Percentiles rank a stretch among this genome's conserved stretches.
phyloP scores from a whole-genome alignment of 2,797 vertebrate genomes.

The Macropodus opercularis region DNA sequence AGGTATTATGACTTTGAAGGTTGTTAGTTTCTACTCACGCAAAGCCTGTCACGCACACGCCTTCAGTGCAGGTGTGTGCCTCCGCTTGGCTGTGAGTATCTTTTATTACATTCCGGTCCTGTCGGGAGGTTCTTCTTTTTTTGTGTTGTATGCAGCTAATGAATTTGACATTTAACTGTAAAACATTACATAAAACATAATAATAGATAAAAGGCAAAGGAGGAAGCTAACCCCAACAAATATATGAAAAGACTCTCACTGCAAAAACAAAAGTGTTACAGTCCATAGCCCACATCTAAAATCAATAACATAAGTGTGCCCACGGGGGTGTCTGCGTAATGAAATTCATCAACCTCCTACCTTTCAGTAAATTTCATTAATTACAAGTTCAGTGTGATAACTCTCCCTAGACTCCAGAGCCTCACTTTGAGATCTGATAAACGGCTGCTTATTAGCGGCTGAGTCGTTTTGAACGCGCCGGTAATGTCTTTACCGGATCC shows the following conservation, averaged over 20 bases:
- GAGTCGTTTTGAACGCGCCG: background rate
- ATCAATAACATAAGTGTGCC: background rate
- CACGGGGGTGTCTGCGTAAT: too few species aligned
- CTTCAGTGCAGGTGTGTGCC: conserved; percentile 65
- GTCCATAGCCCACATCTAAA: too few species aligned
- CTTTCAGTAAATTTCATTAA: too few species aligned
- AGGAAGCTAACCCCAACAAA: background rate
- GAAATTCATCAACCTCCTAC: too few species aligned
- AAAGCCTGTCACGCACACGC: conserved; percentile 67
- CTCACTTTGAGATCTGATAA: too few species aligned
- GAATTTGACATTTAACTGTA: conserved; percentile 7
- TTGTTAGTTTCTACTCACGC: conserved; percentile 69
- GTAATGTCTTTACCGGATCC: background rate
- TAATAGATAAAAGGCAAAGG: background rate
- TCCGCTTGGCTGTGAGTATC: conserved; percentile 14
- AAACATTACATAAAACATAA: background rate
- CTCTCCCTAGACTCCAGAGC: too few species aligned
- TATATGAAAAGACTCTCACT: too few species aligned
- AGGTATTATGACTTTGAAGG: conserved; percentile 77
- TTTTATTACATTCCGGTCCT: conserved; percentile 51
- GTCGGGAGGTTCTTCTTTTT: conserved; percentile 26
- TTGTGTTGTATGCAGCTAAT: conserved; percentile 21
- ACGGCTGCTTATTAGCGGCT: too few species aligned
- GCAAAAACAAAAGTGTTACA: too few species aligned
- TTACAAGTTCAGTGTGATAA: too few species aligned